Percentiles rank a stretch among this genome's conserved stretches.
phyloP scores from a whole-genome alignment of 2,113 vertebrate species.

The Bubalus kerabau region DNA sequence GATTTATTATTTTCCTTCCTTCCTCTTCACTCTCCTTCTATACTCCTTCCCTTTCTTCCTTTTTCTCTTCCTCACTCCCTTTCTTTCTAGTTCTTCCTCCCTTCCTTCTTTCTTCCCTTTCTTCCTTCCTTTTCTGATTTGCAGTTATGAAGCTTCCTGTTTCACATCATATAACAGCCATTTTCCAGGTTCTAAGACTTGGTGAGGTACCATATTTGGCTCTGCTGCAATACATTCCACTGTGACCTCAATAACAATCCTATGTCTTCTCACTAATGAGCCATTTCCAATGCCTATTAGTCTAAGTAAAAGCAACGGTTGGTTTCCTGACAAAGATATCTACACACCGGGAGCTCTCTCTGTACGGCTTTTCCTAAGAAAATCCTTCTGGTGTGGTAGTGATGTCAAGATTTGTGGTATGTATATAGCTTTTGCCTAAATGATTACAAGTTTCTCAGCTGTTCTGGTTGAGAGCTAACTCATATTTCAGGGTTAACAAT shows the following conservation, averaged over 20 bases:
- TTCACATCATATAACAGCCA: neutral
- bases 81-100: accelerated
- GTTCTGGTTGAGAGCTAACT: neutral
- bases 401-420: neutral
- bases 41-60: accelerated
- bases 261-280: neutral
- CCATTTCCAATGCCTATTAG: neutral
- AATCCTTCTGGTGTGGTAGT: neutral
- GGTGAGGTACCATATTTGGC: neutral
- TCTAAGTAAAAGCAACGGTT: neutral
- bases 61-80: neutral
- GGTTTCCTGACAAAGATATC: neutral
- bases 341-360: neutral
- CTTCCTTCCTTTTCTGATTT: neutral
- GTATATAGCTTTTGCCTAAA: neutral
- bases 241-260: neutral
- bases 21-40: neutral
- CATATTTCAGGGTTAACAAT: neutral
- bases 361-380: neutral
- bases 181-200: neutral
- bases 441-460: neutral
- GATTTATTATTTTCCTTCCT: neutral
- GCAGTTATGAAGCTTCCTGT: neutral
- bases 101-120: neutral
- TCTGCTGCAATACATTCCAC: neutral